A percentile compares a stretch with the other conserved stretches of the same genome.
phyloP scores from a whole-genome alignment of 2,888 invertebrate genomes.

The Lymantria dispar region DNA sequence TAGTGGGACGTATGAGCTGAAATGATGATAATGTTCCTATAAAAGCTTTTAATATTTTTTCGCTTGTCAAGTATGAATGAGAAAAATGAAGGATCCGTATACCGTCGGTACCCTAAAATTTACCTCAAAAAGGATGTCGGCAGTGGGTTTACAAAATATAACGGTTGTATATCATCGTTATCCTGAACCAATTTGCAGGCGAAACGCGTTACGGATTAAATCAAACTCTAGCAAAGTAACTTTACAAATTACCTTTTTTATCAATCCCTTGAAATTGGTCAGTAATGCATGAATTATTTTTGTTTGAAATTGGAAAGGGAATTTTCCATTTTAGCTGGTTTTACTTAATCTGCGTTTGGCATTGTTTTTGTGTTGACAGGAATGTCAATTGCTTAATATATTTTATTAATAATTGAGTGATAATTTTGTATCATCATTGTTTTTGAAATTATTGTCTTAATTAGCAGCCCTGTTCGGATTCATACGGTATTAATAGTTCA shows the following conservation, averaged over 20 bases:
- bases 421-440: not conserved
- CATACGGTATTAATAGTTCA: too few species aligned
- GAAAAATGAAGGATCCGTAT: not conserved
- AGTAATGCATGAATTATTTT: slow-evolving; percentile 30
- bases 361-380: slow-evolving; percentile 1
- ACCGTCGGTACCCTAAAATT: slow-evolving; percentile 9
- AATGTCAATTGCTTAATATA: not conserved
- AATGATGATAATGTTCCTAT: too few species aligned
- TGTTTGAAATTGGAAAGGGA: slow-evolving; percentile 29
- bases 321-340: slow-evolving; percentile 14
- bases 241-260: slow-evolving; percentile 33
- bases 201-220: slow-evolving; percentile 44
- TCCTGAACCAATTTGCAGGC: slow-evolving; percentile 43
- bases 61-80: not conserved
- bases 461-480: not conserved
- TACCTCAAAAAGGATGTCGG: slow-evolving; percentile 23
- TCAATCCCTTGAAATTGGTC: slow-evolving; percentile 33
- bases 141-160: slow-evolving; percentile 37
- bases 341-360: slow-evolving; percentile 14
- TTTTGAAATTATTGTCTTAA: not conserved
- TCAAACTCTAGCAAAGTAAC: slow-evolving; percentile 34
- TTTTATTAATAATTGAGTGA: not conserved
- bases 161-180: slow-evolving; percentile 48
- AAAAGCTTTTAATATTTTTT: not conserved
- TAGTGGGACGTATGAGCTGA: too few species aligned